phyloP scores from a whole-genome alignment of 2,888 invertebrate species.

The Thera obeliscata region DNA sequence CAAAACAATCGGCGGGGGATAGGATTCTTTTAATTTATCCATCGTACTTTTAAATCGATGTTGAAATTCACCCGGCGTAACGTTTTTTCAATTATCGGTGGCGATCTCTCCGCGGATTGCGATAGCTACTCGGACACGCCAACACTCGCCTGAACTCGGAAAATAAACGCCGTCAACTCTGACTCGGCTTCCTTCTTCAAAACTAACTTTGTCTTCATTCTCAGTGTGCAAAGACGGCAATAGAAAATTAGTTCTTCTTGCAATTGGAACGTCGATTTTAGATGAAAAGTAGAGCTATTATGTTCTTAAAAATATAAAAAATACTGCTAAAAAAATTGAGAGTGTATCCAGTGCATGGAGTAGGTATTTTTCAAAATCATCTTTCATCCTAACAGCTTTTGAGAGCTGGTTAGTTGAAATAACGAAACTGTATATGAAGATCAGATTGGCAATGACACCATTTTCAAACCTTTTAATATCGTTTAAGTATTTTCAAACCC shows the following conservation, averaged over 20 bases:
- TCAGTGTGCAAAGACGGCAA: background rate
- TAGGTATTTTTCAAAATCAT: too few species aligned
- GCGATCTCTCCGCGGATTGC: slow-evolving; percentile 71
- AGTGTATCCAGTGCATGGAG: too few species aligned
- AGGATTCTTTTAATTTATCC: slow-evolving; percentile 81
- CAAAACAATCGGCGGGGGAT: slow-evolving; percentile 70
- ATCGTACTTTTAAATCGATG: slow-evolving; percentile 80
- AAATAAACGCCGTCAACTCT: slow-evolving; percentile 33
- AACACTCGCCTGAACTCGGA: slow-evolving; percentile 50
- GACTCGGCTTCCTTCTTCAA: slow-evolving; percentile 22
- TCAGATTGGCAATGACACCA: background rate
- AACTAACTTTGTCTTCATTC: slow-evolving; percentile 22
- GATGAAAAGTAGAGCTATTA: too few species aligned
- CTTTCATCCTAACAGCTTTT: too few species aligned
- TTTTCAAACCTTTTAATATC: background rate
- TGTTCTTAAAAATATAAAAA: too few species aligned
- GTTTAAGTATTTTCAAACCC: background rate
- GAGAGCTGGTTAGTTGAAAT: too few species aligned
- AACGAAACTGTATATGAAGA: background rate
- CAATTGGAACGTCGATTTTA: too few species aligned
- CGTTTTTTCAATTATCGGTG: slow-evolving; percentile 78
- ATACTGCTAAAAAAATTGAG: too few species aligned
- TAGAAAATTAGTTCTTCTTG: background rate
- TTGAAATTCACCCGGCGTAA: slow-evolving; percentile 79
- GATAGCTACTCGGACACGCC: slow-evolving; percentile 71